Evolutionary conservation across 2,888 invertebrate species (phyloP).

Genomic region (Agrochola circellaris): DNA sequence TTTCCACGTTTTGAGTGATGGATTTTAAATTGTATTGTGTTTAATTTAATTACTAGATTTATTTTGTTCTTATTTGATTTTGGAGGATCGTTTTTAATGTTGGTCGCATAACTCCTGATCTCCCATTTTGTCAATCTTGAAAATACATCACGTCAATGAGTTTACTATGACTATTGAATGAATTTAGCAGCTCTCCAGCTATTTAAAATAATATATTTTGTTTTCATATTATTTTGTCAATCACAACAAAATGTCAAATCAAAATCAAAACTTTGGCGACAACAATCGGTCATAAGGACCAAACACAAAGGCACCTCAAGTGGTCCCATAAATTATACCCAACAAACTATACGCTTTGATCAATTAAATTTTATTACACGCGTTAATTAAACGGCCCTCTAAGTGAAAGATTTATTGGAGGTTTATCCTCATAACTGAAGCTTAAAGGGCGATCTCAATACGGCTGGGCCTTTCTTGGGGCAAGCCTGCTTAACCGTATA

Average conservation of each 20-base stretch:
- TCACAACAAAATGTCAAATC: constrained; percentile 4
- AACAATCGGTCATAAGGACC: constrained; percentile 44
- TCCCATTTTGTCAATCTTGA: too few species aligned
- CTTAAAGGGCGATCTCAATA: constrained; percentile 85
- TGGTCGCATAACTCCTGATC: not conserved
- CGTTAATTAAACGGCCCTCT: constrained; percentile 87
- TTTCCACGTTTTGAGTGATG: constrained; percentile 76
- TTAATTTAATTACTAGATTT: constrained; percentile 53
- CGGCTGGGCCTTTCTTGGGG: constrained; percentile 72
- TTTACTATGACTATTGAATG: too few species aligned
- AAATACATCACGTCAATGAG: too few species aligned
- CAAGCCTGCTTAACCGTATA: constrained; percentile 69
- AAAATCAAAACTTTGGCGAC: constrained; percentile 31
- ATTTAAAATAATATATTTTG: not conserved
- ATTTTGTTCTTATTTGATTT: constrained; percentile 16
- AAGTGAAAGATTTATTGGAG: constrained; percentile 89
- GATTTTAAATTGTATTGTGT: constrained; percentile 65
- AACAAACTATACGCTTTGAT: constrained; percentile 85
- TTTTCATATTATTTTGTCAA: not conserved
- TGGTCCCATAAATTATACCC: constrained; percentile 75
- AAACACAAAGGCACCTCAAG: constrained; percentile 69
- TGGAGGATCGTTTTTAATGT: not conserved
- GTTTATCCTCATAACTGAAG: constrained; percentile 89
- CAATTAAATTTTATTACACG: constrained; percentile 89
- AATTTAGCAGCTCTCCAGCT: too few species aligned